Percentiles rank a stretch among this genome's conserved stretches.
Evolutionary conservation across 2,888 invertebrate genomes (phyloP).

Genomic region (Cosmorhoe ocellata): DNA sequence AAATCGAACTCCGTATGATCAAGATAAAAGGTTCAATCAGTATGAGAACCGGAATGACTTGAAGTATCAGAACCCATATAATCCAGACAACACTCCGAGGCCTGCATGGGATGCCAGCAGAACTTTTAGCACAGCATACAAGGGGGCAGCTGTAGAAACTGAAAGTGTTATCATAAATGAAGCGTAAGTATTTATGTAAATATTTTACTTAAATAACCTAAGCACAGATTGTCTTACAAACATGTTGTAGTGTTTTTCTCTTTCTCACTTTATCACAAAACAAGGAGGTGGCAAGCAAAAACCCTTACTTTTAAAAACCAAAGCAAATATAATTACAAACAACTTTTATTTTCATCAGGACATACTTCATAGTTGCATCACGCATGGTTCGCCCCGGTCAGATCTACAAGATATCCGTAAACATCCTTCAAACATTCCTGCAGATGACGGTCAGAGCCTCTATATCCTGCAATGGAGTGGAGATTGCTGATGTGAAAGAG

Average conservation of each 20-base stretch:
- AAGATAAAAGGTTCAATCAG: constrained; percentile 49
- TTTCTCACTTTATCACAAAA: too few species aligned
- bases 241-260: too few species aligned
- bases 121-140: constrained; percentile 52
- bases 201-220: not conserved
- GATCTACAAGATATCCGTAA: constrained; percentile 93
- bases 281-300: too few species aligned
- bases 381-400: constrained; percentile 95
- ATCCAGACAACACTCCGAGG: constrained; percentile 52
- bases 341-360: constrained; percentile 74
- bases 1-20: constrained; percentile 47
- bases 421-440: constrained; percentile 89
- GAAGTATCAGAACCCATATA: constrained; percentile 40
- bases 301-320: too few species aligned
- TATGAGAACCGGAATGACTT: constrained; percentile 49
- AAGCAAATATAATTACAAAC: not conserved
- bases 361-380: constrained; percentile 96
- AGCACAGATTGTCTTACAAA: too few species aligned
- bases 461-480: constrained; percentile 94
- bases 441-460: constrained; percentile 94
- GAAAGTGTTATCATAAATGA: constrained; percentile 80
- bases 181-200: constrained; percentile 68
- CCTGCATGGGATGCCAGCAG: constrained; percentile 61
- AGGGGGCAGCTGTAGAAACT: constrained; percentile 61
- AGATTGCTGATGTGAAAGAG: constrained; percentile 91